These are phyloP conservation scores for Dasyprocta punctata DNA, from an alignment of 2,113 vertebrate species.

Conservation along the genomic window DNA sequence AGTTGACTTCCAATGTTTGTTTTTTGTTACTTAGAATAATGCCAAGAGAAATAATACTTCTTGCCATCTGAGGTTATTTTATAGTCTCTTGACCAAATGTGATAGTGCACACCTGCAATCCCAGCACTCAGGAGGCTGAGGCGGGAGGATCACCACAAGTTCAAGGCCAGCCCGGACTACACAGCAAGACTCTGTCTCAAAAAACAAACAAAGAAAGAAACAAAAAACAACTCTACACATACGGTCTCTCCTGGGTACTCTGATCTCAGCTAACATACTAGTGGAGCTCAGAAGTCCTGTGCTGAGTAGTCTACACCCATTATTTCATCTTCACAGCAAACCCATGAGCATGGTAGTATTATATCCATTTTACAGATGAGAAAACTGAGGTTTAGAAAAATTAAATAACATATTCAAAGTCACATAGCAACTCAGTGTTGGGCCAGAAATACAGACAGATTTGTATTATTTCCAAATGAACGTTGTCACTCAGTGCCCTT, in stretches of 20 bases:
- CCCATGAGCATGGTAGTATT: not conserved
- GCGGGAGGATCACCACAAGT: not conserved
- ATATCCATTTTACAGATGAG: not conserved
- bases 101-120: not conserved
- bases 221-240: not conserved
- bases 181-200: not conserved
- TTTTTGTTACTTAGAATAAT: not conserved
- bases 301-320: not conserved
- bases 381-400: not conserved
- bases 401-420: not conserved
- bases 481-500: not conserved
- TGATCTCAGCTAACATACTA: not conserved
- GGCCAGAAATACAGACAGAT: not conserved
- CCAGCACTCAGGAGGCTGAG: not conserved
- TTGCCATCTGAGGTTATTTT: not conserved
- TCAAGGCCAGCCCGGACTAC: not conserved
- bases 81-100: not conserved
- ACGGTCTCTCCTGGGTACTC: not conserved
- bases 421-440: not conserved
- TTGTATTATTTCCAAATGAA: not conserved
- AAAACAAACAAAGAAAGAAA: not conserved
- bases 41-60: not conserved
- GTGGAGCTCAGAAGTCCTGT: not conserved
- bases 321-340: not conserved
- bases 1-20: not conserved